Conservation (phyloP, 2,797 vertebrate genomes). For the Bovichtus variegatus region DNA sequence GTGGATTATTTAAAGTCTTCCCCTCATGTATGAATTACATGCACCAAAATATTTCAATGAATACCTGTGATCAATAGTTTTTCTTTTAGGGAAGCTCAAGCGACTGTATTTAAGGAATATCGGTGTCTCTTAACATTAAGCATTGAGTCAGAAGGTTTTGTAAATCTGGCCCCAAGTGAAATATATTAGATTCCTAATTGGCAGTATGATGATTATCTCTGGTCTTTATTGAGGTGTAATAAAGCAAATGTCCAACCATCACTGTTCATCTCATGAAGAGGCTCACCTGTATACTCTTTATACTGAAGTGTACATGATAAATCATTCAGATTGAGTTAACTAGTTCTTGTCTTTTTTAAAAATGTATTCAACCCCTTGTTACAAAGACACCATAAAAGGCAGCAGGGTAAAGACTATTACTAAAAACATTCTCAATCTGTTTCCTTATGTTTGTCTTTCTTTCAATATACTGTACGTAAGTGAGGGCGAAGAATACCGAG, state of each 20-base stretch:
- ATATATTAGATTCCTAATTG: slow-evolving; percentile 9
- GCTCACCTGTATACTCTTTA: slow-evolving; percentile 45
- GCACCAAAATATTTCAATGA: background rate
- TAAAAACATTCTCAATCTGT: background rate
- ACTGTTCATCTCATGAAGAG: slow-evolving; percentile 13
- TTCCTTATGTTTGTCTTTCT: background rate
- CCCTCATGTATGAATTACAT: background rate
- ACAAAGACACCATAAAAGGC: slow-evolving; percentile 11
- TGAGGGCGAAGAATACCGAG: background rate
- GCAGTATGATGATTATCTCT: slow-evolving; percentile 45
- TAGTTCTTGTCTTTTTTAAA: slow-evolving; percentile 18
- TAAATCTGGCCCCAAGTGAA: slow-evolving; percentile 23
- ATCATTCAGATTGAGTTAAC: slow-evolving; percentile 21
- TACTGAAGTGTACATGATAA: slow-evolving; percentile 49
- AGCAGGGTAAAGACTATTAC: background rate
- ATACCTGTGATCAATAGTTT: background rate
- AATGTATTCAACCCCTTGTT: slow-evolving; percentile 14
- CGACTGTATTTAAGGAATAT: background rate
- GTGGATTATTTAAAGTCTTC: slow-evolving; percentile 12
- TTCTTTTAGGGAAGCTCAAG: background rate
- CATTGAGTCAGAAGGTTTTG: slow-evolving; percentile 9
- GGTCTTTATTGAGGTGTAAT: slow-evolving; percentile 40
- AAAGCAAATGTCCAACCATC: background rate
- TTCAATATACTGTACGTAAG: slow-evolving; percentile 3
- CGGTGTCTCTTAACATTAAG: background rate